Conservation (phyloP, 2,797 vertebrate genomes). For the Pampus argenteus region DNA sequence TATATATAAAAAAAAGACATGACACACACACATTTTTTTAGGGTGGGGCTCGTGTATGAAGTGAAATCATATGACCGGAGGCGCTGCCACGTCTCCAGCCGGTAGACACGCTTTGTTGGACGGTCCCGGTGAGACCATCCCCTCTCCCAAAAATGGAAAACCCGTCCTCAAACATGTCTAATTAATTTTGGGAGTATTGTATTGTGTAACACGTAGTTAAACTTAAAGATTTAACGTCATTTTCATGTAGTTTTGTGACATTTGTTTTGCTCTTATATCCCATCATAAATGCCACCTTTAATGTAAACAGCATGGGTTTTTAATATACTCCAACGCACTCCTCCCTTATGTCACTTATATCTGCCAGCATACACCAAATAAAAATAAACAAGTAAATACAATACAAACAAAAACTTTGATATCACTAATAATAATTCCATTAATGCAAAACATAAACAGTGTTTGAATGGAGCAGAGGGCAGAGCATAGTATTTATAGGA, state of each 20-base stretch:
- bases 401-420: no score
- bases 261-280: not conserved
- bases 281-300: not conserved
- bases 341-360: not conserved
- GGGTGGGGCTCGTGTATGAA: constrained; percentile 70
- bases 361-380: not conserved
- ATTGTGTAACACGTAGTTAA: not conserved
- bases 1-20: no score
- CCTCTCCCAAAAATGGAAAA: constrained; percentile 34
- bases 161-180: not conserved
- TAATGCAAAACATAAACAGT: not conserved
- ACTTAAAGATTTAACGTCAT: no score
- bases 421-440: not conserved
- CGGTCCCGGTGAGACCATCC: constrained; percentile 44
- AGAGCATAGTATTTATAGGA: not conserved
- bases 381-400: no score
- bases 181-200: not conserved
- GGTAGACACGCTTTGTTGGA: constrained; percentile 55
- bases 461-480: not conserved
- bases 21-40: constrained; percentile 27
- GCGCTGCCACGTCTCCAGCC: constrained; percentile 83
- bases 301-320: not conserved
- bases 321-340: not conserved
- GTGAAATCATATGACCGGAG: constrained; percentile 78
- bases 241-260: not conserved